These are phyloP conservation scores for Scartelaos histophorus DNA, from an alignment of 2,113 vertebrate species.

Conservation along the genomic window DNA sequence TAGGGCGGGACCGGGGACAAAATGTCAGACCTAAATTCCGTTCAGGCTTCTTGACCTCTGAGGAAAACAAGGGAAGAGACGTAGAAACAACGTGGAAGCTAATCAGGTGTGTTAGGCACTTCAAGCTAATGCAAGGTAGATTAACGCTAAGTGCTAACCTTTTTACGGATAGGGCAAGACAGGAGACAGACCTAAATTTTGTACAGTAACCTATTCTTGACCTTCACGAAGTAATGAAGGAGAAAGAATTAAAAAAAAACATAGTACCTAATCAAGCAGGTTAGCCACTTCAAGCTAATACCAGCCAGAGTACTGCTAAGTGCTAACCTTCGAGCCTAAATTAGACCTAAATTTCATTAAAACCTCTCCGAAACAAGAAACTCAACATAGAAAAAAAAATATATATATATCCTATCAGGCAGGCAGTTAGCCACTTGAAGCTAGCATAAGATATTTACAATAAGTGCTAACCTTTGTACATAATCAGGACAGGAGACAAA, in stretches of 20 bases:
- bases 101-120: conserved; percentile 20
- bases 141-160: neutral
- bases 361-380: no score
- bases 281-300: conserved; percentile 20
- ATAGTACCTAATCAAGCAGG: conserved; percentile 2
- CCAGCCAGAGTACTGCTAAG: conserved; percentile 13
- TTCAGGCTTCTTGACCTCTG: no score
- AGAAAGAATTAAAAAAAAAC: neutral
- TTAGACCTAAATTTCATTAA: no score
- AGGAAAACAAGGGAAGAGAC: no score
- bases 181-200: neutral
- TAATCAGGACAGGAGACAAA: no score
- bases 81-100: neutral
- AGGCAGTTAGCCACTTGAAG: no score
- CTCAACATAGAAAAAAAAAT: no score
- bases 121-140: conserved; percentile 13
- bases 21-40: no score
- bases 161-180: neutral
- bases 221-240: neutral
- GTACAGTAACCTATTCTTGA: neutral
- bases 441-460: no score
- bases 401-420: no score
- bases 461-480: no score
- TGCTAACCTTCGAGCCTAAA: neutral
- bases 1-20: no score